Base-by-base conservation (phyloP, 1,140 invertebrate genomes). In the Physella acuta region DNA sequence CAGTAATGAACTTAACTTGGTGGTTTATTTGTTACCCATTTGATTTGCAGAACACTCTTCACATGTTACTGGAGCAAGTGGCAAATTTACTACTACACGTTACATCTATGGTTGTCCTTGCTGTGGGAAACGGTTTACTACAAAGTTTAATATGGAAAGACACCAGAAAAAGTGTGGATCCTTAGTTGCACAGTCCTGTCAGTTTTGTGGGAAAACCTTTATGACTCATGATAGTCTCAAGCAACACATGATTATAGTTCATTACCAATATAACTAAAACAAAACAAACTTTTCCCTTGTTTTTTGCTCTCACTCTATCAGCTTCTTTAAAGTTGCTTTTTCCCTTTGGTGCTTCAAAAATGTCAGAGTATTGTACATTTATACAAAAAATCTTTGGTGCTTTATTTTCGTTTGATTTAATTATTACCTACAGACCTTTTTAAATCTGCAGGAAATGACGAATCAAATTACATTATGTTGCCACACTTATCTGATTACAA, bases 101-200 rank as follows among this genome's bases (percentile, higher is more conserved):
- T 61, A 61, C 24, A 11, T 61, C 24, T 34, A 61, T 24, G 3
- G 31, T 2, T 61, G 59, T 24, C 59, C 59, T 11, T 14, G 17
- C 1, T 61, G 59, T 61, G 59, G 59, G 5, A 39, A 34, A 24
- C 8, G 59, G 36, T 61, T 37, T 28, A 61, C 59, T 14, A 61
- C 59, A n/a, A 61, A 61, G 36, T 61, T 26, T 36, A 61, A 61
- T 26, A 61, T 61, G 59, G 59, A 61, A 24, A 61, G 59, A 28
- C 59, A 61, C 59, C 34, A 61, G 28, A 58, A 20, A 16, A 72
- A 39, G 60, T 55, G 56, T 34, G 34, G 33, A 20, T 33, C 49
- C 11, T 61, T 31, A 20, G 34, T 33, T 55, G 24, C 37, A 39
- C 34, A 51, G 20, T 3, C 24, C 11, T 60, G 39, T 36, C 31